Evolutionary conservation across 2,113 vertebrate genomes (phyloP), one percentile per base, ranked within the genome.

Genomic region (Notothenia coriiceps): DNA sequence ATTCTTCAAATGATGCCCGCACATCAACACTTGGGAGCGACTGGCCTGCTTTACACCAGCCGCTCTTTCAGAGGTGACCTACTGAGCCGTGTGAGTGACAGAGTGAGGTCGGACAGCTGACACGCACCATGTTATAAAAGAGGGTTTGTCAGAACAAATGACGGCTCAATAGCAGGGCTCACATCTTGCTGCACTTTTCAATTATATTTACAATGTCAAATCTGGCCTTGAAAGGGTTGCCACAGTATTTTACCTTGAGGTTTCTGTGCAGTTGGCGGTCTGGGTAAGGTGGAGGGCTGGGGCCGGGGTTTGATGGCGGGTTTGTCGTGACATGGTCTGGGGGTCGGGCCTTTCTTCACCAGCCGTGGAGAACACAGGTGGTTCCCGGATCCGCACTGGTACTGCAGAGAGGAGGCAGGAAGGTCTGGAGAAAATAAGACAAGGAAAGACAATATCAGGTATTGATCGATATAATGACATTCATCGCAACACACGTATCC

Each of bases 211-310:
- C 29, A 5, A 25, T 56, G 73, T 78, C 75, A 64, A 62, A 59
- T 18, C 4, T 2, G 43, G 2, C 63, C 55, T 70, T 70, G 15
- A 65, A 70, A 35, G 2, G 56, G 22, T 15, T 13, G 50, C 12
- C 64, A 7, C 4, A 4, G 33, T 8, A 15, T 43, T 60, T 88
- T 95, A 95, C 96, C 96, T 96, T 95, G 95, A 88, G 96, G 96
- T 93, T 96, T 98, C 93, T 95, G 94, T 79, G 94, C 81, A 61
- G 86, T 84, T 62, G 92, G 89, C 25, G 91, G 94, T 90, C 93
- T 95, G 87, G 92, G 77, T 54, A 91, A 83, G 13, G 93, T 74
- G 87, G 92, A 62, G 77, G 92, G 92, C 85, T 91, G 92, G 77
- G 92, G 93, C 77, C 89, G 92, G 71, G 94, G 95, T 79, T 93